Percentiles rank a stretch among this genome's conserved stretches.
Evolutionary conservation across 2,888 invertebrate species (phyloP).

Genomic region (Lysandra bellargus): DNA sequence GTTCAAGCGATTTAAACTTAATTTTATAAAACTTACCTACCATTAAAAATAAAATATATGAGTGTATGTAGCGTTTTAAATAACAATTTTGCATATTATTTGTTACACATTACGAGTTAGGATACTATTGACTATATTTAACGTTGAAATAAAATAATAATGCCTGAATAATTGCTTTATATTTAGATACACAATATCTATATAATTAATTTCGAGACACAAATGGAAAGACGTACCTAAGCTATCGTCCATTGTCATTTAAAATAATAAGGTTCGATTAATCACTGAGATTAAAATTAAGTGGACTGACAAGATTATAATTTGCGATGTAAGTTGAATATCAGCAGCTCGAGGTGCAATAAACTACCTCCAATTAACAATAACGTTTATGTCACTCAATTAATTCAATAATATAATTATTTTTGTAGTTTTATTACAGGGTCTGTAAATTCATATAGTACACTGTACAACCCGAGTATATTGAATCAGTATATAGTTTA

Average conservation of each 20-base stretch:
- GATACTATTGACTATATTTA: not conserved
- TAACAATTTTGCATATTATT: too few species aligned
- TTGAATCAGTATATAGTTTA: not conserved
- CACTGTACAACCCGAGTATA: not conserved
- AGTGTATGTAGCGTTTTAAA: too few species aligned
- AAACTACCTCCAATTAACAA: not conserved
- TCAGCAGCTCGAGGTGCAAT: not conserved
- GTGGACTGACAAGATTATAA: constrained; percentile 5
- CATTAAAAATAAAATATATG: too few species aligned
- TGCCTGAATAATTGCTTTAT: not conserved
- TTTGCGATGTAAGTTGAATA: not conserved
- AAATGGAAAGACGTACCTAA: not conserved
- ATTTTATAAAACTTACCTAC: too few species aligned
- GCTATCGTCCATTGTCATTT: constrained; percentile 13
- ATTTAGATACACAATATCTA: too few species aligned
- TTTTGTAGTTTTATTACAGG: not conserved
- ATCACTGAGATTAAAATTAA: constrained; percentile 5
- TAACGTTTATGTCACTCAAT: not conserved
- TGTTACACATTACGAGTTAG: too few species aligned
- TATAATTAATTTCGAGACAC: not conserved
- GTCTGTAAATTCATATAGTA: not conserved
- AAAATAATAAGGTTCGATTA: constrained; percentile 14
- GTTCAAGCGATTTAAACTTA: not conserved
- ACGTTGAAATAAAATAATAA: not conserved
- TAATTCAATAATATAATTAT: not conserved